phyloP scores from a whole-genome alignment of 64 coral and sea anemone species.

The Trachythela sp. region DNA sequence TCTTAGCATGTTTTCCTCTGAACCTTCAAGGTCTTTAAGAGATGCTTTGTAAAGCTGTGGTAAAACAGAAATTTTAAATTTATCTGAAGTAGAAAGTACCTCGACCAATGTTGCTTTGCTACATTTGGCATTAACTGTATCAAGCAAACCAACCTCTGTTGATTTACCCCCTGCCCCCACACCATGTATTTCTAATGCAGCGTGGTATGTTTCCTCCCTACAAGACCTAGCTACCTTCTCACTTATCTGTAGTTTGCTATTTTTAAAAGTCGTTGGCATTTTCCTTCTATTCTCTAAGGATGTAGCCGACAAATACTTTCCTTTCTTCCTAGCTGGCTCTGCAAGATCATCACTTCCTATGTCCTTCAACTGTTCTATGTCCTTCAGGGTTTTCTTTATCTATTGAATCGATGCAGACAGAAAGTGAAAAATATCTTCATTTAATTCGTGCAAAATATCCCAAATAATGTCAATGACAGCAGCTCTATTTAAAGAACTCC shows the following conservation, averaged over 20 bases:
- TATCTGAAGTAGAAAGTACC: background rate
- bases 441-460: no score
- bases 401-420: background rate
- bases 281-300: background rate
- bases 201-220: background rate
- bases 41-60: no score
- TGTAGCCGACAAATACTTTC: background rate
- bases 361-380: background rate
- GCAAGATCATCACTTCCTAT: background rate
- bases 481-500: no score
- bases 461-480: no score
- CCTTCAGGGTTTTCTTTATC: background rate
- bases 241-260: background rate
- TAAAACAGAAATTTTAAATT: background rate
- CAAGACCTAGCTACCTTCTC: background rate
- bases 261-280: background rate
- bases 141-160: no score
- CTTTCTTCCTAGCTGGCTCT: background rate
- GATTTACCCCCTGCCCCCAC: no score
- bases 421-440: no score
- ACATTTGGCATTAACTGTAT: no score
- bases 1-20: no score
- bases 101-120: background rate
- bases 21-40: no score
- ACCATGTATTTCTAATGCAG: no score